Evolutionary conservation across 2,888 invertebrate species (phyloP).

Genomic region (Phaonia tiefii): DNA sequence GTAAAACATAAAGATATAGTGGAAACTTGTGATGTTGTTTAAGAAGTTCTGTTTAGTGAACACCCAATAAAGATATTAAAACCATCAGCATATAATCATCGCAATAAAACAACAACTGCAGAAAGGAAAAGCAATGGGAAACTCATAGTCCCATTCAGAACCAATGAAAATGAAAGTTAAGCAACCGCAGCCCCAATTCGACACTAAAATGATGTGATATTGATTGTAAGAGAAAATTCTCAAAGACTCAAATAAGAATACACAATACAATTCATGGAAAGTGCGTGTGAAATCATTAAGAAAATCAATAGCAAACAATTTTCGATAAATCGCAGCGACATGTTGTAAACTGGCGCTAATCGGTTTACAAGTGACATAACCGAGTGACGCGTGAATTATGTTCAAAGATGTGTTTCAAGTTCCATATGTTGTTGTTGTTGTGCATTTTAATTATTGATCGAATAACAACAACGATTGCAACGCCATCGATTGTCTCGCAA

Average conservation of each 20-base stretch:
- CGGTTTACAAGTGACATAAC: conserved; percentile 20
- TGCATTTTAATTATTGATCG: conserved; percentile 59
- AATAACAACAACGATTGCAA: conserved; percentile 57
- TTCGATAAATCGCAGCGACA: not conserved
- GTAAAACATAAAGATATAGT: conserved; percentile 16
- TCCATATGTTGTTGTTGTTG: conserved; percentile 67
- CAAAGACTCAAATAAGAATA: not conserved
- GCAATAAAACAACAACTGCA: not conserved
- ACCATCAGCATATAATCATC: not conserved
- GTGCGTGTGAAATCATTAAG: too few species aligned
- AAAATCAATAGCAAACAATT: too few species aligned
- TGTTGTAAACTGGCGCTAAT: conserved; percentile 19
- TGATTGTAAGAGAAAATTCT: too few species aligned
- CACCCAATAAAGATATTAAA: conserved; percentile 18
- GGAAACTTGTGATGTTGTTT: not conserved
- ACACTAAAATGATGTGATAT: too few species aligned
- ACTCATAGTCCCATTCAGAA: not conserved
- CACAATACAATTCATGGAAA: not conserved
- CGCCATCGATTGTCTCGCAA: conserved; percentile 62
- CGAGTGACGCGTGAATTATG: conserved; percentile 62
- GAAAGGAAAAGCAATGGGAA: not conserved
- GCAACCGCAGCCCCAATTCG: too few species aligned
- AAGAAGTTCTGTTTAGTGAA: not conserved
- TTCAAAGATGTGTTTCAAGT: conserved; percentile 68
- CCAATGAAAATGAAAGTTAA: not conserved